Evolutionary conservation across 1,140 invertebrate species (phyloP).

Genomic region (Nomia melanderi): DNA sequence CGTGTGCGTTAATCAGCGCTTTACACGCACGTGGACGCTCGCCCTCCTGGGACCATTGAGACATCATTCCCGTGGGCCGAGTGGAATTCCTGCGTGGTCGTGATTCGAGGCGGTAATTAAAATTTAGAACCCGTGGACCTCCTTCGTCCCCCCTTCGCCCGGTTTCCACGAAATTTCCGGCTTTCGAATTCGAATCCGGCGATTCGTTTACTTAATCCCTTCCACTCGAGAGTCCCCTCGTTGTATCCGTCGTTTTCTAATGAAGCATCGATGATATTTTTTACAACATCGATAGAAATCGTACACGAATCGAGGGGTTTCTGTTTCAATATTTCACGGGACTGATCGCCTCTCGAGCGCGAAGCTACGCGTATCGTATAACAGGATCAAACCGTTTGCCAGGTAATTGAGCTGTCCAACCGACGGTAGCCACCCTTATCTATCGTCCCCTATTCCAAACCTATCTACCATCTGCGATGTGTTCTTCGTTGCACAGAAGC

Average conservation of each 20-base stretch:
- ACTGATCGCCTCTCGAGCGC: no score
- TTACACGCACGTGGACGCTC: neutral
- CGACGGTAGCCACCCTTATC: neutral
- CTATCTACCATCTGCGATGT: no score
- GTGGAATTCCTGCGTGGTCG: neutral
- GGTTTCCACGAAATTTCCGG: neutral
- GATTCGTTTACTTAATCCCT: neutral
- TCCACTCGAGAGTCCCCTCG: no score
- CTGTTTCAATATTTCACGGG: no score
- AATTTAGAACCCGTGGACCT: neutral
- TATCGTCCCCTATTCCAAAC: neutral
- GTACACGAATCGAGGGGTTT: no score
- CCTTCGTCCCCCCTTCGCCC: no score
- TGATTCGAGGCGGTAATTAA: neutral
- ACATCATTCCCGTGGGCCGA: neutral
- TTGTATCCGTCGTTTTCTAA: no score
- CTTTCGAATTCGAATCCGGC: neutral
- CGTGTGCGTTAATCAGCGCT: constrained; percentile 3
- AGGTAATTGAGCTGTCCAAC: neutral
- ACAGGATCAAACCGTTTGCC: neutral
- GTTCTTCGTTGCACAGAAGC: no score
- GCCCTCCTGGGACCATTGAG: neutral
- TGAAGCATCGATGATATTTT: no score
- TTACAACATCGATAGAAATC: no score
- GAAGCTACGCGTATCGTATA: no score